These are phyloP conservation scores for Arnoldichthys spilopterus DNA, from an alignment of 2,797 vertebrate genomes.

Conservation along the genomic window DNA sequence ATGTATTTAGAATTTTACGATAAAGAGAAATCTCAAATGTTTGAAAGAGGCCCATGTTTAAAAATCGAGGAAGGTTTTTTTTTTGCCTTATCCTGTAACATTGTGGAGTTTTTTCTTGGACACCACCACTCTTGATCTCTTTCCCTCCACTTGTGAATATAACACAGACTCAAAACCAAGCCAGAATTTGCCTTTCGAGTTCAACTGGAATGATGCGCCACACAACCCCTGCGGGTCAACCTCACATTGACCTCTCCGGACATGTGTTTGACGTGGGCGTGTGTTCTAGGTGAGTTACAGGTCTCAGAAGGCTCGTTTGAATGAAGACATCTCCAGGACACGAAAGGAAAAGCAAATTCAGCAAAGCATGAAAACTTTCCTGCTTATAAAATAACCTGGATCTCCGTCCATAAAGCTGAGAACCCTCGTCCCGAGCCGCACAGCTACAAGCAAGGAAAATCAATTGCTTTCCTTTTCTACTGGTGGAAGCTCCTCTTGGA, in stretches of 20 bases:
- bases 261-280: neutral
- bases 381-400: conserved; percentile 7
- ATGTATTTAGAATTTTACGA: too few species aligned
- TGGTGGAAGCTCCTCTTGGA: neutral
- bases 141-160: neutral
- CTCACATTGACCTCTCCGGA: neutral
- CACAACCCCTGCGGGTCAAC: neutral
- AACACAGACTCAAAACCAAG: neutral
- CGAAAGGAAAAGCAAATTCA: neutral
- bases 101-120: too few species aligned
- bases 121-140: too few species aligned
- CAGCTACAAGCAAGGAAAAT: conserved; percentile 7
- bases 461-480: conserved; percentile 19
- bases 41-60: too few species aligned
- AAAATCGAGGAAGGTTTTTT: too few species aligned
- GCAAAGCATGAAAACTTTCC: neutral
- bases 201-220: neutral
- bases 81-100: too few species aligned
- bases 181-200: neutral
- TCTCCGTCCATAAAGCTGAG: conserved; percentile 18
- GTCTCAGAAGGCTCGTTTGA: neutral
- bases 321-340: conserved; percentile 10
- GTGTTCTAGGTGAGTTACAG: neutral
- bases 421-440: neutral
- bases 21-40: too few species aligned